Percentiles rank a stretch among this genome's conserved stretches.
Evolutionary conservation across 2,888 invertebrate genomes (phyloP).

Genomic region (Acheta domesticus): DNA sequence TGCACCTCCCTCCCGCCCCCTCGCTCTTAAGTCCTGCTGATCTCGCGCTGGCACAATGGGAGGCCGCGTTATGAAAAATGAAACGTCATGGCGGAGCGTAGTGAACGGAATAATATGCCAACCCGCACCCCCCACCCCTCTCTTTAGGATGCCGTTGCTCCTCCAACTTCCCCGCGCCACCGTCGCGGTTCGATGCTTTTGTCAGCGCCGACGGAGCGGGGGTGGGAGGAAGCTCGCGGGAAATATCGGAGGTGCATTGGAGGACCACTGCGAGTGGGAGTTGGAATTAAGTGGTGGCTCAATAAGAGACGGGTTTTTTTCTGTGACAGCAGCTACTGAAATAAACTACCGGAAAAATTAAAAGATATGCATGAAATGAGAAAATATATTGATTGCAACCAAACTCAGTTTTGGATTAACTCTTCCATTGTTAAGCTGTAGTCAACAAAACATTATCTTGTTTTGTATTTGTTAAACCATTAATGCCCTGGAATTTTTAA

Average conservation of each 20-base stretch:
- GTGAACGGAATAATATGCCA: neutral
- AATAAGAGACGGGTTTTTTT: no score
- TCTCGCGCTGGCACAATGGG: neutral
- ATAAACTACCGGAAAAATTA: no score
- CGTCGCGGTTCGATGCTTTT: neutral
- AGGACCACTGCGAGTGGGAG: neutral
- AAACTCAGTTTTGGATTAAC: no score
- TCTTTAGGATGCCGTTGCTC: neutral
- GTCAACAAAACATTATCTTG: no score
- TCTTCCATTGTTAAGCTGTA: no score
- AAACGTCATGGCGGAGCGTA: neutral
- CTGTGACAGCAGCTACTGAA: no score
- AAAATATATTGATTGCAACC: no score
- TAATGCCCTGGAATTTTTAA: no score
- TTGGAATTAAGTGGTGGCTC: neutral
- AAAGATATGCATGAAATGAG: no score
- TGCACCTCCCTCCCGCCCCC: neutral
- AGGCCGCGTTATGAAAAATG: neutral
- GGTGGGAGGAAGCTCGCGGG: neutral
- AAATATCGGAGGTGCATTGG: neutral
- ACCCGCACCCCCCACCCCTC: neutral
- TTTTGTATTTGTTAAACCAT: no score
- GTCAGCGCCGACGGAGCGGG: neutral
- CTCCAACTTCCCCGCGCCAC: neutral
- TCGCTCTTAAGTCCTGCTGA: neutral